These are phyloP conservation scores for Heliornis fulica DNA, from an alignment of 2,113 vertebrate genomes.

Conservation along the genomic window DNA sequence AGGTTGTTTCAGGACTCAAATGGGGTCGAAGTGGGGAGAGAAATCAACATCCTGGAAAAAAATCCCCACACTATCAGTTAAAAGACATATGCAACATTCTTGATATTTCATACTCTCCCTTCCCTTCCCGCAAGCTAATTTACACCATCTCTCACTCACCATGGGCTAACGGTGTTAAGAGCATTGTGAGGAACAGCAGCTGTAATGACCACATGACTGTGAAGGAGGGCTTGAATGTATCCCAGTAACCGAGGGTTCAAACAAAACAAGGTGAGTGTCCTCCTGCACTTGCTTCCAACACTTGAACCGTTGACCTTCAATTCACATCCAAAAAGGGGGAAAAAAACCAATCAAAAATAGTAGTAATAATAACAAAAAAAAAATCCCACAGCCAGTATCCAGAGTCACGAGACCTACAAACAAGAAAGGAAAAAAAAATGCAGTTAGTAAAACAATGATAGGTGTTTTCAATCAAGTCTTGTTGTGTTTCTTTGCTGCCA, in stretches of 20 bases:
- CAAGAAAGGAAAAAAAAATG: conserved; percentile 13
- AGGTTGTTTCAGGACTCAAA: neutral
- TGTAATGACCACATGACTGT: conserved; percentile 91
- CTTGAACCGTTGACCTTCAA: conserved; percentile 29
- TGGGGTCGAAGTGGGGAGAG: neutral
- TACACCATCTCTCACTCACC: conserved; percentile 76
- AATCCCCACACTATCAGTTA: neutral
- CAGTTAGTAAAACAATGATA: neutral
- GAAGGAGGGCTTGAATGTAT: conserved; percentile 65
- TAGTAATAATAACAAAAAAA: conserved; percentile 5
- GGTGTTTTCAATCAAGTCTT: neutral
- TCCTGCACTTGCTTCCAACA: conserved; percentile 45
- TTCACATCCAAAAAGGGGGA: conserved; percentile 31
- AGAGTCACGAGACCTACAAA: conserved; percentile 70
- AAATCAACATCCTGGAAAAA: conserved; percentile 3
- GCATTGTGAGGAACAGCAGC: conserved; percentile 84
- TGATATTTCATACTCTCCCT: neutral
- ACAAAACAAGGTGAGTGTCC: conserved; percentile 64
- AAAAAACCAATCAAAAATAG: neutral
- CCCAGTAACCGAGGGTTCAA: conserved; percentile 70
- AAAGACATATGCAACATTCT: neutral
- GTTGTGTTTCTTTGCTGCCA: neutral
- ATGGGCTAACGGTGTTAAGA: conserved; percentile 80
- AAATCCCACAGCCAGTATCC: conserved; percentile 56
- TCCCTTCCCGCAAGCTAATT: neutral